Evolutionary conservation across 2,113 vertebrate genomes (phyloP), one percentile per base, ranked within the genome.

Genomic region (Apeltes quadracus): DNA sequence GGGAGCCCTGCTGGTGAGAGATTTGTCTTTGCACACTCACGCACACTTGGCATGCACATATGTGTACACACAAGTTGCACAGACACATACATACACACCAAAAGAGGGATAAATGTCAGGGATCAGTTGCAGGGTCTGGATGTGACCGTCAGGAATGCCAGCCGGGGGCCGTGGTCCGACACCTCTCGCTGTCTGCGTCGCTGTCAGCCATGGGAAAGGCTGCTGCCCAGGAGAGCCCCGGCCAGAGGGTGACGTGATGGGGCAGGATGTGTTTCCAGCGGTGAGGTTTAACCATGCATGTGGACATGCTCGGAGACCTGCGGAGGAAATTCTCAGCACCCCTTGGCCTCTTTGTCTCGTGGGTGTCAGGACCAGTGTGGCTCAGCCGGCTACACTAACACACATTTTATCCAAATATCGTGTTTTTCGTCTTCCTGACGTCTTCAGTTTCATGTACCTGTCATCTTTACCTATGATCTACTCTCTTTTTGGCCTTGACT

Each of bases 241-340:
- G 83, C 76, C 86, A 87, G 83, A 72, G 86, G 84, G 76, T 82
- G 77, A 89, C 69, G 78, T 86, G 86, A 89, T 89, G 84, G 87
- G 84, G 75, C 89, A 89, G 90, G 87, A 93, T 90, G 85, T 87
- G 82, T 91, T 92, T 92, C 84, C 87, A 91, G 89, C 88, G 84
- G 83, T 86, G 69, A 88, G 54, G 68, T 85, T 88, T 84, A 87
- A 88, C 86, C 87, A 71, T 78, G 73, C 80, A 72, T 87, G 83
- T 76, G 72, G 85, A 89, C 81, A 87, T 76, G 85, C 84, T 90
- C 75, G 69, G 56, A 82, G 78, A 91, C 84, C 79, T 90, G 85
- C 82, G 59, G 82, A 89, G 84, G 78, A 91, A 90, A 90, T 89
- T 89, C 88, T 86, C 89, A 84, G 77, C 88, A 87, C 81, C 88